A percentile compares a stretch with the other conserved stretches of the same genome.
These are phyloP conservation scores for Sternarchorhynchus goeldii DNA, from an alignment of 2,797 vertebrate species.

Conservation along the genomic window DNA sequence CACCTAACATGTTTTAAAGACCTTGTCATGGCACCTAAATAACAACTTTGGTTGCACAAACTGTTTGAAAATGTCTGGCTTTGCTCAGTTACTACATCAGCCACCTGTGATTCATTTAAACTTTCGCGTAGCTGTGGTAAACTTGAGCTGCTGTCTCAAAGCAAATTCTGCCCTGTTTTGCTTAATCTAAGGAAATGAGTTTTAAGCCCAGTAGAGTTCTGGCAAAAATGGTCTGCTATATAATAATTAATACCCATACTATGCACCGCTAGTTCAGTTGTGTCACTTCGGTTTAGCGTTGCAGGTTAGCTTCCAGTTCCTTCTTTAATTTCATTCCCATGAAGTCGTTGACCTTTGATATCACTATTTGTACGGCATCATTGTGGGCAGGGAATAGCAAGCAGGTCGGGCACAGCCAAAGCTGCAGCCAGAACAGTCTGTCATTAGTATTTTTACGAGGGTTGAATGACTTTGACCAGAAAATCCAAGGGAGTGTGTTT, in stretches of 20 bases:
- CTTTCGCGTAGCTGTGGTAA: conserved; percentile 26
- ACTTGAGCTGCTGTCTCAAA: conserved; percentile 28
- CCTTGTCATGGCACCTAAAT: conserved; percentile 29
- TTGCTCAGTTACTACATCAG: neutral
- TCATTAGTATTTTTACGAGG: conserved; percentile 16
- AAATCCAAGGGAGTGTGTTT: conserved; percentile 11
- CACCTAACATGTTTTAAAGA: conserved; percentile 20
- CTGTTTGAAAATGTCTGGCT: conserved; percentile 11
- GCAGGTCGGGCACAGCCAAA: conserved; percentile 22
- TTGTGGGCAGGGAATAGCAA: conserved; percentile 12
- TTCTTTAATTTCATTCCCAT: neutral
- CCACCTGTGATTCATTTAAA: conserved; percentile 46
- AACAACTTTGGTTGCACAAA: conserved; percentile 25
- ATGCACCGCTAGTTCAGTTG: conserved; percentile 2
- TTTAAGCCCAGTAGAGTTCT: conserved; percentile 14
- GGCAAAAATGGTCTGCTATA: neutral
- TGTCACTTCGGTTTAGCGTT: conserved; percentile 6
- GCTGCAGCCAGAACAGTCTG: conserved; percentile 11
- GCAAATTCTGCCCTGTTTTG: neutral
- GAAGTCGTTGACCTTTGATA: conserved; percentile 9
- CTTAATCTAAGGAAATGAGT: conserved; percentile 39
- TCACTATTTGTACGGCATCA: conserved; percentile 2
- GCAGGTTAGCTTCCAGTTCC: neutral
- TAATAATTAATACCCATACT: conserved; percentile 19
- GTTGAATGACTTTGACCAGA: conserved; percentile 26